These are phyloP conservation scores for Platyscapa corneri DNA, from an alignment of 1,140 invertebrate species.

Conservation along the genomic window DNA sequence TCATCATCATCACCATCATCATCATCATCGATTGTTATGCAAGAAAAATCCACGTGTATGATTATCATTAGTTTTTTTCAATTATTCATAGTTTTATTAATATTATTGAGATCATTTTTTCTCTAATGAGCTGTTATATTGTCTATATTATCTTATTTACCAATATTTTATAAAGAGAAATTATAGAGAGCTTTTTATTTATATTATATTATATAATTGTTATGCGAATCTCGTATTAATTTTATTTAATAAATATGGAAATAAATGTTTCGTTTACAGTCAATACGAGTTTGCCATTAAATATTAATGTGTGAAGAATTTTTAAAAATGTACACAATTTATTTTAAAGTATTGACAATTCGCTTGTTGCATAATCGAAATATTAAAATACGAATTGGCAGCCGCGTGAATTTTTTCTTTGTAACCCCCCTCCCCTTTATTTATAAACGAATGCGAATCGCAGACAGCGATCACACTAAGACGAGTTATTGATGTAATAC, in stretches of 20 bases:
- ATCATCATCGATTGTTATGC: conserved; percentile 45
- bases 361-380: conserved; percentile 1
- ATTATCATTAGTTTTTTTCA: neutral
- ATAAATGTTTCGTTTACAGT: conserved; percentile 28
- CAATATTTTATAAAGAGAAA: conserved; percentile 32
- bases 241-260: conserved; percentile 33
- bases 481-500: conserved; percentile 17
- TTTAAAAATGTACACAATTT: conserved; percentile 36
- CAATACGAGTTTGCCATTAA: conserved; percentile 44
- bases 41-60: neutral
- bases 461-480: neutral
- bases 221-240: conserved; percentile 42
- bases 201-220: conserved; percentile 34
- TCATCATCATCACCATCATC: too few relatives aligned
- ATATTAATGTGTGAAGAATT: conserved; percentile 20
- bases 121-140: conserved; percentile 19
- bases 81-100: conserved; percentile 2
- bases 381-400: neutral
- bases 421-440: neutral
- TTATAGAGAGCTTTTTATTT: conserved; percentile 47
- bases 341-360: conserved; percentile 44
- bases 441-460: neutral
- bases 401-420: conserved; percentile 1
- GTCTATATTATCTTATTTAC: conserved; percentile 22
- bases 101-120: conserved; percentile 7